Conservation (phyloP, 2,797 vertebrate genomes). For the Anolis apletophallus region DNA sequence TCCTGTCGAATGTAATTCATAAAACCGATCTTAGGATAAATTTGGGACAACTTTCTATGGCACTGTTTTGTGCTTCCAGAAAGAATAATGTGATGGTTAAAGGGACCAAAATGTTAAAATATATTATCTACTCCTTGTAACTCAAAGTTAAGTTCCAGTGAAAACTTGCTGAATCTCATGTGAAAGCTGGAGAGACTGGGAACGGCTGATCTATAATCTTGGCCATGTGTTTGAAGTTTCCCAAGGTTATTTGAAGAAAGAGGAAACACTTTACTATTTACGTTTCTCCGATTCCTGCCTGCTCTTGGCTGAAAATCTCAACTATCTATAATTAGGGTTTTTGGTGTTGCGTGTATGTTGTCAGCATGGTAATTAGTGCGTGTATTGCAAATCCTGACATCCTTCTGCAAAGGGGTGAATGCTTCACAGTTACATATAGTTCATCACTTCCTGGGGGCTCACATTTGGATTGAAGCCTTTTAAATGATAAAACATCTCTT, state of each 20-base stretch:
- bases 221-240: constrained; percentile 71
- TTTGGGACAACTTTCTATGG: not conserved
- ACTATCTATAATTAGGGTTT: constrained; percentile 70
- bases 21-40: not conserved
- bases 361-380: constrained; percentile 42
- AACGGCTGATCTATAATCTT: constrained; percentile 68
- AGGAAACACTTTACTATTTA: constrained; percentile 68
- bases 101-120: not conserved
- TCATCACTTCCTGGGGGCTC: not conserved
- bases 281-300: constrained; percentile 40
- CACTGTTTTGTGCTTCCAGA: not conserved
- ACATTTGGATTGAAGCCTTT: not conserved
- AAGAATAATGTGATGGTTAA: not conserved
- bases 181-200: constrained; percentile 63
- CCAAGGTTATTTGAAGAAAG: constrained; percentile 73
- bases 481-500: accelerated
- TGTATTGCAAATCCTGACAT: constrained; percentile 36
- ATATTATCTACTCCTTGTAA: not conserved
- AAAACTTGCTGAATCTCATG: constrained; percentile 66
- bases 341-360: constrained; percentile 54
- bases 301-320: constrained; percentile 70
- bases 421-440: constrained; percentile 5
- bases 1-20: no score
- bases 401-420: not conserved
- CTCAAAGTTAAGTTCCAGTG: constrained; percentile 13